Evolutionary conservation across 2,888 invertebrate genomes (phyloP), one percentile per base, ranked within the genome.

Genomic region (Clunio marinus): DNA sequence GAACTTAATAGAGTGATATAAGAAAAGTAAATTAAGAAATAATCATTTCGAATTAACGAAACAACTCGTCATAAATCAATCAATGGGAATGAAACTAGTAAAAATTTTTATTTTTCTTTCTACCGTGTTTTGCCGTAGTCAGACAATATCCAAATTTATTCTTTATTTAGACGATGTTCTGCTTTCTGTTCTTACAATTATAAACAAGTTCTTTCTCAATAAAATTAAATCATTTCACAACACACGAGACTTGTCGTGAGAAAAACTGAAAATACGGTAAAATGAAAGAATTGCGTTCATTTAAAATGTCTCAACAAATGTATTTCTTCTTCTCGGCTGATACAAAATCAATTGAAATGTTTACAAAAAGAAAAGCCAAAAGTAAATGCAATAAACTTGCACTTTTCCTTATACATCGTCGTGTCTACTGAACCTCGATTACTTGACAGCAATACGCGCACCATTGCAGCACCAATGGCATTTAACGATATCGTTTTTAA

Each of bases 331-430:
- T 24, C 17, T 15, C 25, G 22, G 10, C 17, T 58, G 15, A 24
- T 27, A n/a, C 59, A 35, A 28, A 59, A n/a, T 35, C 59, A 41
- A 62, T 62, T 62, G 62, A 62, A 62, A 62, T 62, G 62, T 62
- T 62, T 41, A 41, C 35, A 24, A 22, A 10, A 13, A 51, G 13
- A 51, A 51, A 46, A 46, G 17, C 63, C 63, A 65, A 65, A 65
- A 65, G 28, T 46, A 65, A 65, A 65, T 65, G 63, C 63, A 65
- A 46, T 46, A 46, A 46, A 46, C 63, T 65, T 65, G 63, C 46
- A 65, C 46, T 46, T 65, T 65, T 65, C 45, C 46, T 65, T 65
- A 25, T 65, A n/a, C n/a, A n/a, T n/a, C n/a, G n/a, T n/a, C n/a
- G 28, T 65, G 24, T 65, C 46, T 25, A 13, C 58, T 27, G n/a